Evolutionary conservation across 2,888 invertebrate genomes (phyloP).

Genomic region (Phyllotreta cruciferae): DNA sequence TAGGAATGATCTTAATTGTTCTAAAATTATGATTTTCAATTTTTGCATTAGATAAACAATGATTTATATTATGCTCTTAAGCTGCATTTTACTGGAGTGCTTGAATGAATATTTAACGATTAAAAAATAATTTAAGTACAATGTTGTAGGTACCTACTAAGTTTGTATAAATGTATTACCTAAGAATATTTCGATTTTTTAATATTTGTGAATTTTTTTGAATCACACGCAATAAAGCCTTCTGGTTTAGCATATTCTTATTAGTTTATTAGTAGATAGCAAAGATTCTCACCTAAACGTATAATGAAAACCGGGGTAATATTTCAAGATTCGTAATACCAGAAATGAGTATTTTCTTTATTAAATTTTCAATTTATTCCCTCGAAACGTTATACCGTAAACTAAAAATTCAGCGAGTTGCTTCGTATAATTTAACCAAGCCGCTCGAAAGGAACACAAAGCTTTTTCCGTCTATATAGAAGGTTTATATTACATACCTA

Average conservation of each 20-base stretch:
- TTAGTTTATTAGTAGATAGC: not conserved
- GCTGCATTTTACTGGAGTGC: not conserved
- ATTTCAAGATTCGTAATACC: conserved; percentile 14
- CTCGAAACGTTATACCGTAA: conserved; percentile 15
- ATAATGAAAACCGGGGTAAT: conserved; percentile 15
- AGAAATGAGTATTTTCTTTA: conserved; percentile 22
- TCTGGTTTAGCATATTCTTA: not conserved
- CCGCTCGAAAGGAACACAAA: conserved; percentile 8
- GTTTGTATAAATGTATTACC: not conserved
- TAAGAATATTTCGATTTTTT: too few relatives aligned
- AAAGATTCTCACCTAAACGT: conserved; percentile 8
- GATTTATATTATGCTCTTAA: not conserved
- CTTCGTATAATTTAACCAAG: conserved; percentile 14
- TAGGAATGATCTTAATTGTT: too few relatives aligned
- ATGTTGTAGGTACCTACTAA: too few relatives aligned
- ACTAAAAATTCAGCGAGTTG: conserved; percentile 21
- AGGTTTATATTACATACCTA: too few relatives aligned
- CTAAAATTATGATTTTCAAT: too few relatives aligned
- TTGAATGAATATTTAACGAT: too few relatives aligned
- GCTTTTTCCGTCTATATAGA: not conserved
- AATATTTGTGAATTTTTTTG: too few relatives aligned
- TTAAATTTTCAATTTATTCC: conserved; percentile 27
- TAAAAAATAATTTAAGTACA: too few relatives aligned
- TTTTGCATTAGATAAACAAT: not conserved
- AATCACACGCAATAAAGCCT: too few relatives aligned